Percentiles rank a stretch among this genome's conserved stretches.
These are phyloP conservation scores for Tenualosa thibaudeaui DNA, from an alignment of 2,797 vertebrate genomes.

Conservation along the genomic window DNA sequence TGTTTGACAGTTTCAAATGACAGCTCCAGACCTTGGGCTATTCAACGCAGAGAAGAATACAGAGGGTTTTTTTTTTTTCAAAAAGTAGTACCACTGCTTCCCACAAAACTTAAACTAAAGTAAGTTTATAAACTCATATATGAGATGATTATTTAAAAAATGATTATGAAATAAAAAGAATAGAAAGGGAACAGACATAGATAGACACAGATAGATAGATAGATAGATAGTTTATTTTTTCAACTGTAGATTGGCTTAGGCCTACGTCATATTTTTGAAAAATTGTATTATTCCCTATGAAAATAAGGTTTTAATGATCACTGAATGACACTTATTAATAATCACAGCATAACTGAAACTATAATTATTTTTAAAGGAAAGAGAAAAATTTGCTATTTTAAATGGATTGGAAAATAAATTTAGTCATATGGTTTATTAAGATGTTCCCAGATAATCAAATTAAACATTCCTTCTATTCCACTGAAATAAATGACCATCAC, in stretches of 20 bases:
- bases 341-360: constrained; percentile 1
- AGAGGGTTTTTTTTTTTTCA: no score
- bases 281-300: no score
- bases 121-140: neutral
- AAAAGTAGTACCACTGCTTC: no score
- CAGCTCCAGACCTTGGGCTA: constrained; percentile 2
- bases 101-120: neutral
- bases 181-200: no score
- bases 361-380: neutral
- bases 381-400: neutral
- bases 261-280: no score
- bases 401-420: neutral
- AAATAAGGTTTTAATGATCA: no score
- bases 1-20: constrained; percentile 47
- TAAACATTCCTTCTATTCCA: neutral
- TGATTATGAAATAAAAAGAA: neutral
- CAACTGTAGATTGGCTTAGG: no score
- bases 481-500: neutral
- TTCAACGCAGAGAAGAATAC: neutral
- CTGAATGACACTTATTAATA: no score
- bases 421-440: neutral
- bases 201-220: no score
- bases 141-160: neutral
- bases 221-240: no score
- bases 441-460: neutral